These are phyloP conservation scores for Xiphorhynchus elegans DNA, from an alignment of 2,113 vertebrate genomes.

Conservation along the genomic window DNA sequence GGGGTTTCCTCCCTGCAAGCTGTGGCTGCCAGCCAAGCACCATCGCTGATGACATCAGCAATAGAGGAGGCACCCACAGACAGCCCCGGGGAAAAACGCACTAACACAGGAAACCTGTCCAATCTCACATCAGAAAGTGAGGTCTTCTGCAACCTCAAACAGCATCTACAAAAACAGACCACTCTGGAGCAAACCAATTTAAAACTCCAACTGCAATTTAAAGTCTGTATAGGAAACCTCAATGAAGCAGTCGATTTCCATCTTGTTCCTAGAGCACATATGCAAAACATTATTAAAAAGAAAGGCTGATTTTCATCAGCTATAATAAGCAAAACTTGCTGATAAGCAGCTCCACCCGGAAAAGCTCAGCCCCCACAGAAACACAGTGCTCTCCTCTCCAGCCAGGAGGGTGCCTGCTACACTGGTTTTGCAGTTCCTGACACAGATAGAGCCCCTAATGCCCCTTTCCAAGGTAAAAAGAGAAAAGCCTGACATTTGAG, in stretches of 20 bases:
- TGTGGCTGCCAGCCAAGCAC: background rate
- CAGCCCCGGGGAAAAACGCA: background rate
- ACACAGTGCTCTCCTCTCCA: background rate
- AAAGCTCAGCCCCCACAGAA: background rate
- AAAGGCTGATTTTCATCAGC: constrained; percentile 1
- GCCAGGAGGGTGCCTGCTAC: background rate
- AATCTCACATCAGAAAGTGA: background rate
- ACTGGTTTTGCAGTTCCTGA: background rate
- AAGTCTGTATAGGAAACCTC: background rate
- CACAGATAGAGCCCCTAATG: fast-evolving
- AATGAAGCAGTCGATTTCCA: background rate
- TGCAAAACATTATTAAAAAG: background rate
- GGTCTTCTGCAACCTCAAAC: background rate
- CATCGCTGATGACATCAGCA: background rate
- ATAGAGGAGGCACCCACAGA: background rate
- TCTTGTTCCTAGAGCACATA: background rate
- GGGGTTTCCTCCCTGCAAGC: background rate
- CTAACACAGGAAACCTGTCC: background rate
- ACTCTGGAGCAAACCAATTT: background rate
- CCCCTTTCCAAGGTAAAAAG: fast-evolving
- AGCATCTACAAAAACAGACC: fast-evolving
- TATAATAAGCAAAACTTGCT: background rate
- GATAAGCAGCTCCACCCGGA: background rate
- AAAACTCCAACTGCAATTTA: background rate
- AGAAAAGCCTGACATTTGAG: background rate